These are phyloP conservation scores for Passerculus sandwichensis DNA, from an alignment of 2,797 vertebrate species.

Conservation along the genomic window DNA sequence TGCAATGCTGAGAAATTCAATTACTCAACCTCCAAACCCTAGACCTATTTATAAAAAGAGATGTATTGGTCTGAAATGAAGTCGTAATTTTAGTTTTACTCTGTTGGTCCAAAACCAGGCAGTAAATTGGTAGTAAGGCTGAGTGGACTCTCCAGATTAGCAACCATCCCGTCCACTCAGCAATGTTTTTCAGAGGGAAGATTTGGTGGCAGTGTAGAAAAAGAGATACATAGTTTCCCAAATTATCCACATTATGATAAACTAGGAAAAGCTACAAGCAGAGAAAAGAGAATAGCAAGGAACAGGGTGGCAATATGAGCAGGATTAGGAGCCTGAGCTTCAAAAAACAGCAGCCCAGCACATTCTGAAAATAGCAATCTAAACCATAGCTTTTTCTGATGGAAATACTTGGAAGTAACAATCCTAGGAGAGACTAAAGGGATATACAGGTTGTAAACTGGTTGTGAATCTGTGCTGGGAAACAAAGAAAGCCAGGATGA, in stretches of 20 bases:
- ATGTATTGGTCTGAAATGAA: not conserved
- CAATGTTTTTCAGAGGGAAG: not conserved
- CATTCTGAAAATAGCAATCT: not conserved
- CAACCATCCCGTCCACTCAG: not conserved
- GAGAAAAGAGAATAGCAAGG: not conserved
- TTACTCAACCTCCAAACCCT: not conserved
- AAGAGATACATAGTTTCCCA: not conserved
- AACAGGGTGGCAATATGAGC: not conserved
- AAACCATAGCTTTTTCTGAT: not conserved
- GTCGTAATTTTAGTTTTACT: not conserved
- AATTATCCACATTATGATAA: not conserved
- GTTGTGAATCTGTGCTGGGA: not conserved
- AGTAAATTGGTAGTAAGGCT: not conserved
- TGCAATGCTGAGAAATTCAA: not conserved
- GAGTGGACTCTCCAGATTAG: not conserved
- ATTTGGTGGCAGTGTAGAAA: not conserved
- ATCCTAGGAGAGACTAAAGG: not conserved
- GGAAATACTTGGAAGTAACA: not conserved
- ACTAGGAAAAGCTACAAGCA: not conserved
- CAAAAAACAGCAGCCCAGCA: not conserved
- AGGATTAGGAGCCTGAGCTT: not conserved
- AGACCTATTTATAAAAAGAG: not conserved
- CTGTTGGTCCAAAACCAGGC: not conserved
- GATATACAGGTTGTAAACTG: not conserved
- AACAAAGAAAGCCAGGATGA: not conserved